phyloP scores from a whole-genome alignment of 2,888 invertebrate genomes.

The Electrophaes corylata region DNA sequence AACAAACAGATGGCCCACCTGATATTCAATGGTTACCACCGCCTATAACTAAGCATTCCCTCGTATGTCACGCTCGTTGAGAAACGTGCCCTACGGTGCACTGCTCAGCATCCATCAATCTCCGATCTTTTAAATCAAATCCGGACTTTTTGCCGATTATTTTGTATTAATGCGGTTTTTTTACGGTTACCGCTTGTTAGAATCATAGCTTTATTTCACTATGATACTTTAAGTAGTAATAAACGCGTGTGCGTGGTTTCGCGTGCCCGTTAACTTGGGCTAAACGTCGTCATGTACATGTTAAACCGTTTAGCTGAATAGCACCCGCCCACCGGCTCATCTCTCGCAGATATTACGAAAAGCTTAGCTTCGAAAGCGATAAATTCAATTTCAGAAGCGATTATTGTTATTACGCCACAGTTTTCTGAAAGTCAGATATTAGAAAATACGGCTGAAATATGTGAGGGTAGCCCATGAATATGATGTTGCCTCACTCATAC shows the following conservation, averaged over 20 bases:
- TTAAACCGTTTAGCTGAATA: conserved; percentile 46
- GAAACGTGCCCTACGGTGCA: no score
- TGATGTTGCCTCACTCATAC: no score
- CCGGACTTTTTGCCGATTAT: no score
- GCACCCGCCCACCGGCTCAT: conserved; percentile 45
- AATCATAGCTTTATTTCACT: conserved; percentile 9
- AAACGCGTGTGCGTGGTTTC: conserved; percentile 38
- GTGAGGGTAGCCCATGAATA: no score
- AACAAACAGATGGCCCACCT: no score
- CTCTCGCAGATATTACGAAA: conserved; percentile 42
- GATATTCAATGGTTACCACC: no score
- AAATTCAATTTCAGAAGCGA: conserved; percentile 58
- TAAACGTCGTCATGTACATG: conserved; percentile 47
- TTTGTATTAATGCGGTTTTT: not conserved
- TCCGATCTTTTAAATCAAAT: no score
- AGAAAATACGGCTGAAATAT: not conserved
- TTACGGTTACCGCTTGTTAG: not conserved
- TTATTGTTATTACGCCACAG: conserved; percentile 47
- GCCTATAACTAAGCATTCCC: no score
- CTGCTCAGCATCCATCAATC: no score
- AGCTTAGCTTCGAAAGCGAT: conserved; percentile 34
- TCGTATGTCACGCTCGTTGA: no score
- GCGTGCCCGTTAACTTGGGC: conserved; percentile 43
- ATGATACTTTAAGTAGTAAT: conserved; percentile 41
- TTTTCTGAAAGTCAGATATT: not conserved